Evolutionary conservation across 2,888 invertebrate genomes (phyloP), one percentile per base, ranked within the genome.

Genomic region (Drosophila emarginata): DNA sequence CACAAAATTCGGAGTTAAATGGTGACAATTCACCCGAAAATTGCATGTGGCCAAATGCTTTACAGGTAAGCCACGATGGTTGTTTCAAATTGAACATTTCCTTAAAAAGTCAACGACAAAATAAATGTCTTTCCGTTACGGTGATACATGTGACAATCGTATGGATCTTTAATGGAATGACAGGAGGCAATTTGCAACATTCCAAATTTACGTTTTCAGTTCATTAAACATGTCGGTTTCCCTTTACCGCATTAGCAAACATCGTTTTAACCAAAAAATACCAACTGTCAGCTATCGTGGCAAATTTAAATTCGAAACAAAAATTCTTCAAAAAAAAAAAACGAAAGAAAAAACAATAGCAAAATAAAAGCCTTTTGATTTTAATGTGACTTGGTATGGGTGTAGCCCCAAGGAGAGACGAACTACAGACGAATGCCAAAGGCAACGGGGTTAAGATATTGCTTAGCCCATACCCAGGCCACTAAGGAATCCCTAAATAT

Each of bases 31-130:
- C 87, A n/a, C 82, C 90, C 4, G 91, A 91, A 70, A 91, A 89
- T 26, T 96, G 96, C 88, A 93, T 94, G 62, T 96, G 95, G 95
- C 95, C 96, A 7, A 94, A 94, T 87, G 94, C 95, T 62, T 92
- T 96, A 77, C 96, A 96, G 95, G 96, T 97, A 93, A 54, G 36
- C 4, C 18, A 11, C 9, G 4, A 18, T 26, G 21, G 12, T 18
- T 21, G 45, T 45, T 45, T 45, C 4, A 28, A 53, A n/a, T 53
- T 14, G 28, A 28, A 23, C n/a, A 45, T 45, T 45, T 9, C 15
- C 12, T 51, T 51, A 23, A 51, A 51, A 21, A 21, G 28, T 28
- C 6, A 14, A 15, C 18, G 18, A 28, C n/a, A 36, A 36, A 18
- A 6, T 14, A 54, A 36, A 18, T 36, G 36, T 18, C 12, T 18